phyloP scores from a whole-genome alignment of 2,113 vertebrate species.

The Pholis gunnellus region DNA sequence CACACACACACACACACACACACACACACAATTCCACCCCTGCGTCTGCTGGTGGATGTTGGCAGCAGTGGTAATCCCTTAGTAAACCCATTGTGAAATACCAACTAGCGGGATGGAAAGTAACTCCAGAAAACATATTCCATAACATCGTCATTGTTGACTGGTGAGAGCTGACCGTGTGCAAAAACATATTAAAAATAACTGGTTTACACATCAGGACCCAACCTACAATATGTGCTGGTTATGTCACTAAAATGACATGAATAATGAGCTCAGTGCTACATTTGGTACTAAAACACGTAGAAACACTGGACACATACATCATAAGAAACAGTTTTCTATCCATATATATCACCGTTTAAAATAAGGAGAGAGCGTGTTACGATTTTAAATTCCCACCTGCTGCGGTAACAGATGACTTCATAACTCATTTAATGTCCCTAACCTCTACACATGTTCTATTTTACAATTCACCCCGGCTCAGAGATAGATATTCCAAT shows the following conservation, averaged over 20 bases:
- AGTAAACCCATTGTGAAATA: slow-evolving; percentile 53
- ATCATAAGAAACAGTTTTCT: not conserved
- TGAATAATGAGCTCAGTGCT: not conserved
- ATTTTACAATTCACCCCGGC: slow-evolving; percentile 40
- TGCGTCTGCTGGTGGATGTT: slow-evolving; percentile 33
- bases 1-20: not conserved
- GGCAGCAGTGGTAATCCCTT: slow-evolving; percentile 48
- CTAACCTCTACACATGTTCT: slow-evolving; percentile 31
- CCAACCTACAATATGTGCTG: not conserved
- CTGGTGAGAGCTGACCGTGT: not conserved
- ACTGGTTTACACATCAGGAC: slow-evolving; percentile 1
- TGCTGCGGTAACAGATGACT: slow-evolving; percentile 36
- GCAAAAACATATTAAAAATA: slow-evolving; percentile 7
- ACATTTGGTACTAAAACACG: not conserved
- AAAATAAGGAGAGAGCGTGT: not conserved
- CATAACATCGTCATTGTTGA: slow-evolving; percentile 29
- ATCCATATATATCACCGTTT: not conserved
- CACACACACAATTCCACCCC: not conserved
- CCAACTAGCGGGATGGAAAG: slow-evolving; percentile 33
- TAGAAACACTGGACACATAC: not conserved
- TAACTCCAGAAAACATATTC: slow-evolving; percentile 30
- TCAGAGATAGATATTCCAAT: slow-evolving; percentile 56
- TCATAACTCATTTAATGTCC: slow-evolving; percentile 42
- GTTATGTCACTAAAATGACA: not conserved
- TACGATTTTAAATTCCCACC: slow-evolving; percentile 12